Percentiles rank a stretch among this genome's conserved stretches.
phyloP scores from a whole-genome alignment of 2,888 invertebrate genomes.

The Cephus nigrinus region DNA sequence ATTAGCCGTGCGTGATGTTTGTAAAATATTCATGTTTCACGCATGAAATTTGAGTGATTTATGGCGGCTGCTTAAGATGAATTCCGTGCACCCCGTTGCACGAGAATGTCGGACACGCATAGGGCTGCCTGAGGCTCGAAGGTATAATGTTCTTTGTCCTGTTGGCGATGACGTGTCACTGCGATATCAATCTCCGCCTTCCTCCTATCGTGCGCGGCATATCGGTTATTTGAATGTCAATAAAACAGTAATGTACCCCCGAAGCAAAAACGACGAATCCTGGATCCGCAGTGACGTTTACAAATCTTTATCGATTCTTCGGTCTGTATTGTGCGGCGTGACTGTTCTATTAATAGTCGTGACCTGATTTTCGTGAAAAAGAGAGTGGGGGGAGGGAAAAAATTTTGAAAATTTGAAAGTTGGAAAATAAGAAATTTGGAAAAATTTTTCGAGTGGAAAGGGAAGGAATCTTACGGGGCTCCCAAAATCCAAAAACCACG shows the following conservation, averaged over 20 bases:
- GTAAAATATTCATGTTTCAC: neutral
- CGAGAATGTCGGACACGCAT: neutral
- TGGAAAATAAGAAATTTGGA: too few relatives aligned
- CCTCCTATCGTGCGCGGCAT: neutral
- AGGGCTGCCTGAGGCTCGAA: neutral
- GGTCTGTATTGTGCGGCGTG: neutral
- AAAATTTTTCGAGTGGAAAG: too few relatives aligned
- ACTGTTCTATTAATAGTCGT: conserved; percentile 31
- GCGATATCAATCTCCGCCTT: neutral
- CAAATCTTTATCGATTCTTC: neutral
- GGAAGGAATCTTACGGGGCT: neutral
- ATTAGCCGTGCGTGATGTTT: neutral
- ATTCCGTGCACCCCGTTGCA: neutral
- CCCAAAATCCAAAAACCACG: neutral
- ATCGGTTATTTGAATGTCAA: neutral
- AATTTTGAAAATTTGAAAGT: too few relatives aligned
- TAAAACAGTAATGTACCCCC: neutral
- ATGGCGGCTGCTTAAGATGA: neutral
- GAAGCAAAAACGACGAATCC: neutral
- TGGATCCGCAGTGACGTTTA: neutral
- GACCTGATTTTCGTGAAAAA: conserved; percentile 23
- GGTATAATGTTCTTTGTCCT: neutral
- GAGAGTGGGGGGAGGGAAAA: too few relatives aligned
- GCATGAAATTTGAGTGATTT: neutral
- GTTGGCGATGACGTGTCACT: neutral